Evolutionary conservation across 1,140 invertebrate species (phyloP), one percentile per base, ranked within the genome.

Genomic region (Alviniconcha marisindica): DNA sequence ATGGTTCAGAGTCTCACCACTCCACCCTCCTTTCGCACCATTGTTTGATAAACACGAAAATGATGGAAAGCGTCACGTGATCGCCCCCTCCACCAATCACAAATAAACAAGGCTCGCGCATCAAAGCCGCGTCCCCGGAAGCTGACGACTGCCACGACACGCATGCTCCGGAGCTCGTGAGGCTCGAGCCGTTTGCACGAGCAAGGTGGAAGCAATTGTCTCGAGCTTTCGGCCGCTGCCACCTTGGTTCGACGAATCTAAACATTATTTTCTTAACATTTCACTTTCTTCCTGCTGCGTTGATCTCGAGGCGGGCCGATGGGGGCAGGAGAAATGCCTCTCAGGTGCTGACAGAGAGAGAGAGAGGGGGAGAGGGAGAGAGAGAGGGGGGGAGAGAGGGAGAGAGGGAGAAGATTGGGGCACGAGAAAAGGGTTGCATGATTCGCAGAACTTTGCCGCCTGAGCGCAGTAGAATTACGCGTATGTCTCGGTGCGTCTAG

Each of bases 251-350:
- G 73, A 24, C 40, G 42, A 76, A 76, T 76, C 73, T 44, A 76
- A 76, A 76, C 73, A 76, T 76, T 76, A 76, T 76, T 76, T 76
- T 76, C 73, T 76, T 76, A 76, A 76, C 73, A 76, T 76, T 76
- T 76, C 73, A 76, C 36, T 44, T 44, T 42, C 73, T 76, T 40
- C 73, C 38, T 38, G 42, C 42, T 28, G 73, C 42, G 73, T 15
- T 28, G 18, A 18, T 15, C 38, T 40, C 24, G 42, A 76, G 42
- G 73, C 42, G 42, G 73, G 73, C 42, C 36, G 73, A 42, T 10
- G 40, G 4, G 4, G 73, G 73, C 73, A 44, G 21, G 18, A 15
- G 73, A 76, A 76, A 76, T 76, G 73, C 2, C 24, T 76, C 31
- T 76, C 73, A 76, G 73, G 73, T 76, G 73, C 73, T 38, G n/a